Conservation (phyloP, 2,888 invertebrate genomes). For the Octonoba sinensis region DNA sequence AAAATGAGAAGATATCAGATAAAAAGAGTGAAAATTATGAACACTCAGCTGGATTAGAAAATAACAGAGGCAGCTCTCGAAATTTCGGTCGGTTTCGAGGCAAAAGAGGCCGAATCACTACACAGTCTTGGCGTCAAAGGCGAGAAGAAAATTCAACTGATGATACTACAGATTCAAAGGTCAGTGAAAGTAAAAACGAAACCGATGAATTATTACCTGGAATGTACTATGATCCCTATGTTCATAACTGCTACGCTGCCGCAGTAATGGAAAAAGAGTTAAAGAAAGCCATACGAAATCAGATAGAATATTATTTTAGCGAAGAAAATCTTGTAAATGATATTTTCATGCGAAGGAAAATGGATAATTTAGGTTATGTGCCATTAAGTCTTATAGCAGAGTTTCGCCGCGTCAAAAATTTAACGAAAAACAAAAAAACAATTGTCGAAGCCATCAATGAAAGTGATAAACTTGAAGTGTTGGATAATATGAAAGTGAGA, state of each 20-base stretch:
- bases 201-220: too few relatives aligned
- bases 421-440: constrained; percentile 86
- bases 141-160: too few relatives aligned
- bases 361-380: constrained; percentile 93
- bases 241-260: neutral
- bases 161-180: too few relatives aligned
- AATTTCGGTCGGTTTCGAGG: neutral
- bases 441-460: constrained; percentile 78
- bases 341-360: constrained; percentile 95
- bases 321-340: constrained; percentile 94
- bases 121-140: too few relatives aligned
- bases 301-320: constrained; percentile 95
- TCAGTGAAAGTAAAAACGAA: too few relatives aligned
- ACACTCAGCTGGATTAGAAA: neutral
- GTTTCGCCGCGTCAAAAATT: constrained; percentile 90
- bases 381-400: constrained; percentile 94
- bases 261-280: neutral
- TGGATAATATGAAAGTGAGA: constrained; percentile 7
- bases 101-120: neutral
- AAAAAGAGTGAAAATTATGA: neutral
- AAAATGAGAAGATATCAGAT: neutral
- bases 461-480: constrained; percentile 19
- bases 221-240: neutral
- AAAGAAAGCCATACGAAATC: neutral
- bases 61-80: neutral